Evolutionary conservation across 1,140 invertebrate genomes (phyloP), one percentile per base, ranked within the genome.

Genomic region (Linepithema humile): DNA sequence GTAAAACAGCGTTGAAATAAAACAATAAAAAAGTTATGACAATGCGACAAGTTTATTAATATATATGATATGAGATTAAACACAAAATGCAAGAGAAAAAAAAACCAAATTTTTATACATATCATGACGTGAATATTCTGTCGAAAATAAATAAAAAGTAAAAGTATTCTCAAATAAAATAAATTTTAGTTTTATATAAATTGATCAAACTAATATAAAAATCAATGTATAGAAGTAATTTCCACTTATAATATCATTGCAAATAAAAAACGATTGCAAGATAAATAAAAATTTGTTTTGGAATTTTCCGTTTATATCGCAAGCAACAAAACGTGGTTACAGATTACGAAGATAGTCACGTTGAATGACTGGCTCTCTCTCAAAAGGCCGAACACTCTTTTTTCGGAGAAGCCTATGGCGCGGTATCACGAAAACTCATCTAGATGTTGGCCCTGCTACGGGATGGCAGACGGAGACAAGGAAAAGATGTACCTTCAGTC

Each of bases 381-480:
- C 32, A 15, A 29, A 64, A 75, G 40, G 23, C 20, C 20, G 50
- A 32, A 48, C n/a, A 32, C 9, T 32, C 15, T 17, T 70, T 43
- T 53, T 75, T 57, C 53, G 48, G 5, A 7, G 32, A 73, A 40
- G 55, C 12, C 55, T 43, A 7, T 10, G 55, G 26, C n/a, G 32
- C 53, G 48, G n/a, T 82, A 82, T 82, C 70, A 48, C 83, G 86
- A 73, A 85, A 88, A 65, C 86, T 88, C 86, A 87, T 88, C 83
- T 83, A 12, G 26, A 15, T 50, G 64, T 59, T 60, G 83, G 26
- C 53, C 73, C 72, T 48, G 85, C 59, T 2, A 80, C 48, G 62
- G 59, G 64, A 85, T 53, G 15, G 43, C n/a, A 17, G 29, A 74
- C 48, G 48, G 59, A 55, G 86, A 87, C 77, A 73, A n/a, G 20